These are phyloP conservation scores for Peromyscus melanophrys DNA, from an alignment of 2,797 vertebrate species.

Conservation along the genomic window DNA sequence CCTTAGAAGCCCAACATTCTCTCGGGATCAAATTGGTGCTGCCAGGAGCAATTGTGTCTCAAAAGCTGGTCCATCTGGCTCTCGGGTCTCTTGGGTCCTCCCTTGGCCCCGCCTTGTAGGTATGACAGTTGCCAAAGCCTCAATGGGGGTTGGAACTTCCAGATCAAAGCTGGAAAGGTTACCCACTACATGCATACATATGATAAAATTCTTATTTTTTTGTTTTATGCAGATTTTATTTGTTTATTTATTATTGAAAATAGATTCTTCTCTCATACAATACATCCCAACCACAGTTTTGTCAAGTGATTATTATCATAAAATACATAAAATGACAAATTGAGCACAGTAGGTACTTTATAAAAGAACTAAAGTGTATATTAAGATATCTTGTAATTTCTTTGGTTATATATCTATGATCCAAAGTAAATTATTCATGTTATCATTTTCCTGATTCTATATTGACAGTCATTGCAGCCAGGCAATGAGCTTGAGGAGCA, in stretches of 20 bases:
- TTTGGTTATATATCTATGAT: background rate
- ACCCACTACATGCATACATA: background rate
- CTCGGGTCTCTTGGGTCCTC: no score
- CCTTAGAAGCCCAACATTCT: no score
- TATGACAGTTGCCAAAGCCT: no score
- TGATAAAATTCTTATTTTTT: background rate
- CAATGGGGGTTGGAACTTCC: no score
- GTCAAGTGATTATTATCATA: slow-evolving; percentile 4
- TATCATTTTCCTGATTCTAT: background rate
- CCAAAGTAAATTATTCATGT: background rate
- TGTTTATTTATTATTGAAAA: background rate
- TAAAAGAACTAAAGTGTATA: background rate
- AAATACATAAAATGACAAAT: slow-evolving; percentile 7
- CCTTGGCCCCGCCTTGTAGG: no score
- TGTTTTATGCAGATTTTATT: background rate
- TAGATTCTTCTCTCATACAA: background rate
- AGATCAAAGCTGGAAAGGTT: no score
- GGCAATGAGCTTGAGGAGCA: background rate
- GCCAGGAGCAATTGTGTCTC: no score
- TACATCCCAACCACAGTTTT: background rate
- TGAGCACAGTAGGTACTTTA: background rate
- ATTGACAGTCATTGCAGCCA: background rate
- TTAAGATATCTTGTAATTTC: background rate
- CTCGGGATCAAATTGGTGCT: no score
- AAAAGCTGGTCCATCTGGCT: no score